Evolutionary conservation across 30 jellyfish, hydroid and myxozoan genomes (phyloP).

Genomic region (Haliclystus octoradiatus): DNA sequence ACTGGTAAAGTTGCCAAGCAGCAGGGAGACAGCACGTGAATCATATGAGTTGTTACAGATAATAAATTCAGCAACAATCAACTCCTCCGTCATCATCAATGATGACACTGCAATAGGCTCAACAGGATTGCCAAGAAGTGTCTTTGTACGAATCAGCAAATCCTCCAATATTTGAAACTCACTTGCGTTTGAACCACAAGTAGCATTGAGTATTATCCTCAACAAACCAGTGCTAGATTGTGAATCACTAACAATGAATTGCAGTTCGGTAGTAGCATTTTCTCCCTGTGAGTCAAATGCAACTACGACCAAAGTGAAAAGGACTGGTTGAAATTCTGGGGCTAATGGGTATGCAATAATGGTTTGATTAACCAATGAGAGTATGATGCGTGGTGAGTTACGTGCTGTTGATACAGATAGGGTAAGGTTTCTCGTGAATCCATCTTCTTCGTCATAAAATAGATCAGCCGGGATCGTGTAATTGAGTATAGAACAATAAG

Average conservation of each 20-base stretch:
- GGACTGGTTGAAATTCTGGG: not conserved
- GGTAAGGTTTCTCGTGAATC: constrained; percentile 52
- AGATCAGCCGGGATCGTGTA: constrained; percentile 54
- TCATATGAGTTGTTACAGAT: not conserved
- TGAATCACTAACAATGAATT: not conserved
- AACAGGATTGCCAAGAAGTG: not conserved
- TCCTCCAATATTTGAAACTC: not conserved
- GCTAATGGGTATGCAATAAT: not conserved
- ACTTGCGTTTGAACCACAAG: not conserved
- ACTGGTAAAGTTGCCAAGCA: not conserved
- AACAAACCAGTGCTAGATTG: not conserved
- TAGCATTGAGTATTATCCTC: not conserved
- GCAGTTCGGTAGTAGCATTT: not conserved
- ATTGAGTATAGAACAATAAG: constrained; percentile 29
- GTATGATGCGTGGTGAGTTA: not conserved
- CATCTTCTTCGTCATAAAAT: constrained; percentile 78
- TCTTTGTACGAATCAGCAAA: too few relatives aligned
- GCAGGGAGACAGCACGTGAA: not conserved
- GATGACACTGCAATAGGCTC: not conserved
- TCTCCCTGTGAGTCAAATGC: not conserved
- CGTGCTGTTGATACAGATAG: not conserved
- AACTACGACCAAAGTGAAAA: not conserved
- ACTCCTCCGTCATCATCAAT: not conserved
- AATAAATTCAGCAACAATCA: too few relatives aligned
- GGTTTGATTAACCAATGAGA: too few relatives aligned